Conservation (phyloP, 2,888 invertebrate genomes). For the Tipula unca region DNA sequence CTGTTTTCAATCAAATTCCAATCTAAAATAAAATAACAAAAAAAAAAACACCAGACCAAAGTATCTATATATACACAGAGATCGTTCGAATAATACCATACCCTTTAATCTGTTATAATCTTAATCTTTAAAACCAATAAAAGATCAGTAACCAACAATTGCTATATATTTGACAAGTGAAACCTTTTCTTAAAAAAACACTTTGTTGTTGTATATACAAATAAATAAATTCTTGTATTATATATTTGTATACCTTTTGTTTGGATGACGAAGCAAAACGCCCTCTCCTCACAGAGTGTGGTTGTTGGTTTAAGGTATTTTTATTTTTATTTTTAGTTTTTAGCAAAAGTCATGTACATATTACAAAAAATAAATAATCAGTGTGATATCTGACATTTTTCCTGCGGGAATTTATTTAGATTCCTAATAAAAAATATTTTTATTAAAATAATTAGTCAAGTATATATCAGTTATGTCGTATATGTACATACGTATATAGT, state of each 20-base stretch:
- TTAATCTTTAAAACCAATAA: constrained; percentile 19
- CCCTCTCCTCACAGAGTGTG: constrained; percentile 15
- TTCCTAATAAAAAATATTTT: background rate
- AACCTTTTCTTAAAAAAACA: background rate
- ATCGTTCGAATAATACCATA: background rate
- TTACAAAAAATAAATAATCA: background rate
- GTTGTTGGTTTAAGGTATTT: background rate
- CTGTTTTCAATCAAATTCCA: background rate
- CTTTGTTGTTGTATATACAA: background rate
- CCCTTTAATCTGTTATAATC: background rate
- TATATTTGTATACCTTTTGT: background rate
- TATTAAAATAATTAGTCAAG: background rate
- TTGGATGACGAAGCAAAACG: constrained; percentile 17
- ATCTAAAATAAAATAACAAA: too few relatives aligned
- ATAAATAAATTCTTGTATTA: background rate
- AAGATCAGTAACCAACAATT: constrained; percentile 15
- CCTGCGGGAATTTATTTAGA: background rate
- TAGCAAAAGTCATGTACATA: constrained; percentile 18
- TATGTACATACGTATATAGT: too few relatives aligned
- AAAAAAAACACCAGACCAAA: background rate
- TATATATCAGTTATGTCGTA: too few relatives aligned
- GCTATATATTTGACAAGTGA: constrained; percentile 16
- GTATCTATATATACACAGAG: background rate
- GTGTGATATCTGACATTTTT: constrained; percentile 15
- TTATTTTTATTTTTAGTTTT: background rate